Base-by-base conservation (phyloP, 2,888 invertebrate genomes). In the Himalopsyche kuldschensis region DNA sequence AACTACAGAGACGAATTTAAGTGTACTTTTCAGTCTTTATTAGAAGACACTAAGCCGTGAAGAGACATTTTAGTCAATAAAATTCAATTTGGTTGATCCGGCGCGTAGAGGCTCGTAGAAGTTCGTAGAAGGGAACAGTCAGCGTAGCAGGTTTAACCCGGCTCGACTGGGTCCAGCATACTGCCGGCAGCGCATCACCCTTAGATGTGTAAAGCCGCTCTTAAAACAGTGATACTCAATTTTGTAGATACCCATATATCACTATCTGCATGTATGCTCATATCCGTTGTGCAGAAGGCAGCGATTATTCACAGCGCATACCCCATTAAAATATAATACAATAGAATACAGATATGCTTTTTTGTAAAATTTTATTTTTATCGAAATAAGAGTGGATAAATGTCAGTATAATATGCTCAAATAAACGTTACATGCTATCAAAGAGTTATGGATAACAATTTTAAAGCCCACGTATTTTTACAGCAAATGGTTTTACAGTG, bases 51-150 rank as follows among this genome's bases (percentile, higher is more conserved):
- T 35, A 47, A 75, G 35, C 46, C 35, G 69, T 30, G 80, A 79
- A 79, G 69, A 30, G 69, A 55, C 84, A 75, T 84, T 82, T 85
- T 81, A 84, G 79, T 84, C 85, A 82, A 84, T 84, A 84, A 85
- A 85, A 85, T 78, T 85, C 84, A 85, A 85, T 84, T 81, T 83
- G 81, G 69, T 31, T 75, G 78, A 76, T 63, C 63, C 81, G 83
- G 69, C 69, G 80, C 82, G 79, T 81, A 79, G 81, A 32, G 46
- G 78, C 15, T 46, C 81, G 48, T 76, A 75, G 75, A 81, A 47
- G 41, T 31, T 79, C 84, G 81, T 79, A 82, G 82, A 79, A 41
- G n/a, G 77, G 69, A 78, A 80, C 83, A 80, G 80, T 80, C 80
- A 80, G 81, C 80, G 84, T 79, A 80, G 84, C 79, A 75, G 55